Evolutionary conservation across 1,140 invertebrate species (phyloP), one percentile per base, ranked within the genome.

Genomic region (Alviniconcha marisindica): DNA sequence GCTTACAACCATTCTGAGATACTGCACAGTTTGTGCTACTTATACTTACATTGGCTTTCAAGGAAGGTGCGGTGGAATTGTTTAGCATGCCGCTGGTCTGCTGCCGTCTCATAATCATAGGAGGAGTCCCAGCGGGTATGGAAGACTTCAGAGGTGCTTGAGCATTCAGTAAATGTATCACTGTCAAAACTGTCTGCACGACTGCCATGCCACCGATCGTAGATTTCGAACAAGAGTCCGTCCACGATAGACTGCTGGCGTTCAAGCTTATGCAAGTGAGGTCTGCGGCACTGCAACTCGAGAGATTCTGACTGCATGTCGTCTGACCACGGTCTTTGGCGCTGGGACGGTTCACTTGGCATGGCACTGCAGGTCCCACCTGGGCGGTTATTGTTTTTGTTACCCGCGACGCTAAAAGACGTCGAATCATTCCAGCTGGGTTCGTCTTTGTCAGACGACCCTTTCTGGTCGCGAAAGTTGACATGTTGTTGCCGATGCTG

Each of bases 151-250:
- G 92, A 92, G 2, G 91, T 91, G 63, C 91, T 93, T 42, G 92
- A 92, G 83, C 88, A 91, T 82, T 93, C 92, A 14, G 93, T 93
- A 84, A 93, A 91, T 1, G 92, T 93, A 82, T 93, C 92, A 81
- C 92, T 93, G 63, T 93, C 92, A 85, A 92, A 90, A 84, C 92
- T 93, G 77, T 93, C 93, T 79, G 89, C 84, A 60, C 88, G 83
- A 28, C 85, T 87, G 71, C 88, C 90, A 71, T 92, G 88, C 92
- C 92, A 93, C 3, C 91, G 87, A 77, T 93, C 91, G 82, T 93
- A 93, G 60, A 93, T 93, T 77, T 93, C 93, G 81, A 90, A 91
- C 56, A 93, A 87, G 18, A 93, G 88, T 76, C 90, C 92, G 87
- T 93, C 92, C 28, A 93, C 91, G 36, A 93, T 91, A 0, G 92